These are phyloP conservation scores for Lasioglossum pauxillum DNA, from an alignment of 2,888 invertebrate genomes.

Conservation along the genomic window DNA sequence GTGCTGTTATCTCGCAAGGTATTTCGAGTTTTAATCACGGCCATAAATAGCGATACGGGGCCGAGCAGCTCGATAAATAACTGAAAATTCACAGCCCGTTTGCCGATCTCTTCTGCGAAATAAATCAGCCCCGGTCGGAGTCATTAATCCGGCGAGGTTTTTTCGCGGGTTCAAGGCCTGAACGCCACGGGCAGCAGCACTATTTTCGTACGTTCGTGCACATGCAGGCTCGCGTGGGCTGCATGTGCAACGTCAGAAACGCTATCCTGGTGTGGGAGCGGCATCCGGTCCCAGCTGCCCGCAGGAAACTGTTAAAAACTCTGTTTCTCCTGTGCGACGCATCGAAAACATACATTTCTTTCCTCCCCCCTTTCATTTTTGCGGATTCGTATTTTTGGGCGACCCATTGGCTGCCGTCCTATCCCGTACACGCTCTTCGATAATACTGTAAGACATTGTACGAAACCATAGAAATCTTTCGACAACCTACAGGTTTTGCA, in stretches of 20 bases:
- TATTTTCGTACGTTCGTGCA: conserved; percentile 72
- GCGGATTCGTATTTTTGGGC: neutral
- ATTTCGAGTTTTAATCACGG: conserved; percentile 12
- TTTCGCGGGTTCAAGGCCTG: conserved; percentile 73
- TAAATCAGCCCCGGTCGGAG: conserved; percentile 61
- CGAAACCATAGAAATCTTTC: too few relatives aligned
- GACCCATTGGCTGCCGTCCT: neutral
- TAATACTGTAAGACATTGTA: neutral
- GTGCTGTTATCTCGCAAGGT: neutral
- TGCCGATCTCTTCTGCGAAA: conserved; percentile 28
- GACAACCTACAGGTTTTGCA: too few relatives aligned
- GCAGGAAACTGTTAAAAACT: conserved; percentile 77
- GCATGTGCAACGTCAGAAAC: conserved; percentile 69
- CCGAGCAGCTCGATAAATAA: conserved; percentile 31
- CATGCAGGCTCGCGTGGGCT: conserved; percentile 70
- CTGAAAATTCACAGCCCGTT: conserved; percentile 44
- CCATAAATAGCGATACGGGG: conserved; percentile 30
- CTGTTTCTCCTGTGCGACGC: conserved; percentile 39
- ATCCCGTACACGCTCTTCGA: neutral
- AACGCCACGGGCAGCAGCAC: conserved; percentile 47
- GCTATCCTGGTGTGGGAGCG: conserved; percentile 67
- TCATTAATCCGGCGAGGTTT: conserved; percentile 67
- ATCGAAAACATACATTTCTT: conserved; percentile 36
- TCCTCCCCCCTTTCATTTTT: neutral
- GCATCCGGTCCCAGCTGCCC: conserved; percentile 76